These are phyloP conservation scores for Bettongia penicillata DNA, from an alignment of 2,113 vertebrate genomes.

Conservation along the genomic window DNA sequence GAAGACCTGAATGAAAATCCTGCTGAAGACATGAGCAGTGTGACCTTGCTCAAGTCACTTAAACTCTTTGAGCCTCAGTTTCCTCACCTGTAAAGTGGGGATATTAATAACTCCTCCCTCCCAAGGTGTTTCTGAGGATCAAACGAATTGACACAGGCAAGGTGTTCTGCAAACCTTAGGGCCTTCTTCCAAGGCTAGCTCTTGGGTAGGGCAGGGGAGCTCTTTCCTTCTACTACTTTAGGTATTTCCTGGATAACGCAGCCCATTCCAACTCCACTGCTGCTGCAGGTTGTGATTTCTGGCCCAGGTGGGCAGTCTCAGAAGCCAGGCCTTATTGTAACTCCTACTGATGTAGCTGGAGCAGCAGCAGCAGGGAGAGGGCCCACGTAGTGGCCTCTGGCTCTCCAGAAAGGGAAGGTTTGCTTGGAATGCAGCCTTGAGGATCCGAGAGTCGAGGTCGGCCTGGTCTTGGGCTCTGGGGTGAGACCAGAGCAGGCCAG, in stretches of 20 bases:
- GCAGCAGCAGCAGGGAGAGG: not conserved
- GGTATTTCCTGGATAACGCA: not conserved
- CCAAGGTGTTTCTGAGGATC: not conserved
- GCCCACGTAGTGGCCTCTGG: not conserved
- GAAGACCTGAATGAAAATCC: not conserved
- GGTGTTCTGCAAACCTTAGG: not conserved
- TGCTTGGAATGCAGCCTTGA: not conserved
- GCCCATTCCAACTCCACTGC: no score
- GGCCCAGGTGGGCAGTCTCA: no score
- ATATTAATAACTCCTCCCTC: not conserved
- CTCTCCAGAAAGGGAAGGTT: not conserved
- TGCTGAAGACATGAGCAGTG: not conserved
- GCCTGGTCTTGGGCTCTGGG: no score
- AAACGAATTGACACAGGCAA: not conserved
- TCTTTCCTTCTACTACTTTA: not conserved
- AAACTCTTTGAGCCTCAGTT: not conserved
- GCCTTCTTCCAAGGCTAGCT: not conserved
- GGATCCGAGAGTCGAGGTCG: accelerated
- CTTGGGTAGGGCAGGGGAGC: no score
- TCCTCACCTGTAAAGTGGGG: not conserved
- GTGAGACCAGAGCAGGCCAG: no score
- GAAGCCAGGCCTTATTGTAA: not conserved
- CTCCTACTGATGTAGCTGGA: not conserved
- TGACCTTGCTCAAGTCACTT: not conserved
- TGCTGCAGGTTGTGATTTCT: no score